phyloP scores from a whole-genome alignment of 2,797 vertebrate species.

The Chrysocyon brachyurus region DNA sequence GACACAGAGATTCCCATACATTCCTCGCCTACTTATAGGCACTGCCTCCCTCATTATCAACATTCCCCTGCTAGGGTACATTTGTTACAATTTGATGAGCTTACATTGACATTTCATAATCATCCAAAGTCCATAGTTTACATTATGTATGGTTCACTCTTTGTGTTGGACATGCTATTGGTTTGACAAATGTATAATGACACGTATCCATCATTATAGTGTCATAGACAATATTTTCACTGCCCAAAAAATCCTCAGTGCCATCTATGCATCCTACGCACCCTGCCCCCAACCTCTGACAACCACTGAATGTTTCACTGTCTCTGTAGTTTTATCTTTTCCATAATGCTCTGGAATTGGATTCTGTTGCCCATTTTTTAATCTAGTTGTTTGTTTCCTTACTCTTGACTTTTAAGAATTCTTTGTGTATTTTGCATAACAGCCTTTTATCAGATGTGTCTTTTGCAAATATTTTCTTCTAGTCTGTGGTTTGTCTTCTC shows the following conservation, averaged over 20 bases:
- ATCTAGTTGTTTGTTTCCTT: neutral
- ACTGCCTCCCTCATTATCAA: neutral
- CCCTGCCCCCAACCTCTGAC: neutral
- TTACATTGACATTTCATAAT: neutral
- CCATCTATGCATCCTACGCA: neutral
- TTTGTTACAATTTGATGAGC: neutral
- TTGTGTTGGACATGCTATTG: neutral
- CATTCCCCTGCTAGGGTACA: neutral
- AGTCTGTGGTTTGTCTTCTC: neutral
- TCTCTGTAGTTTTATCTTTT: neutral
- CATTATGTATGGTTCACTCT: neutral
- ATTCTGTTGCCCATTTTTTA: neutral
- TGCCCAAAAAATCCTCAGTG: neutral
- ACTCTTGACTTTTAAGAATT: neutral
- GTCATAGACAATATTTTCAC: neutral
- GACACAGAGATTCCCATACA: neutral
- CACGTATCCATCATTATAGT: neutral
- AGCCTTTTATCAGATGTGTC: neutral
- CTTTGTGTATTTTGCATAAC: neutral
- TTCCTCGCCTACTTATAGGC: neutral
- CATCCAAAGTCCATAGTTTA: neutral
- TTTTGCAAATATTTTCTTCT: constrained; percentile 20
- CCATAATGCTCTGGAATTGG: neutral
- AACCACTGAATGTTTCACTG: neutral
- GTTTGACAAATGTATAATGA: neutral